Evolutionary conservation across 2,888 invertebrate species (phyloP), one percentile per base, ranked within the genome.

Genomic region (Ectobius pallidus): DNA sequence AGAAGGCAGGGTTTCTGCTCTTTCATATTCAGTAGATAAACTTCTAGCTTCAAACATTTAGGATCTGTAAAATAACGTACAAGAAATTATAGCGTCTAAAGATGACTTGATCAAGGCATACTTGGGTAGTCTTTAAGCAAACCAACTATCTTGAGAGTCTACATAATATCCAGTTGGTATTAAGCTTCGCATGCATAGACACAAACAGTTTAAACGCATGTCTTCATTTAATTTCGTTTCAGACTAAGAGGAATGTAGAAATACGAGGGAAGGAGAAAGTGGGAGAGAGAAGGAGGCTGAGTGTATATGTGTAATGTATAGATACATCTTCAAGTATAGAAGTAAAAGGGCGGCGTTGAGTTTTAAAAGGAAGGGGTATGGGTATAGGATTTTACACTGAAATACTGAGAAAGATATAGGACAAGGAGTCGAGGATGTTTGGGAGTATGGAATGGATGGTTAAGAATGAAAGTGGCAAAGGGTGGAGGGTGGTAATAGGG

Each of bases 201-300:
- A 58, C 18, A 20, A 20, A 58, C 58, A 25, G 30, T 58, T 58
- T 30, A 58, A 58, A 58, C 27, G 58, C 58, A 6, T 58, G 58
- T 58, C 58, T 58, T 58, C 58, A 58, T 25, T 58, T 58, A 58
- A 58, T 58, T 58, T 58, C 58, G 27, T 58, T 58, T 58, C n/a
- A 30, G 30, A 22, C 20, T 1, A 58, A 30, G 30, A 58, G 58
- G 58, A 58, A 58, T 30, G 27, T 58, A 58, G 58, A 58, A 58
- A 16, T 39, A 39, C 16, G 32, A 30, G 30, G 9, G 52, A 22
- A 52, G 18, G 46, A 16, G 4, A 4, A 22, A 6, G 22, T 18
- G 18, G 18, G 52, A 2, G 27, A 14, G 55, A 25, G 55, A 25
- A 4, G 9, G 55, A 39, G 6, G 20, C 20, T 55, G 18, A 18